Evolutionary conservation across 2,797 vertebrate species (phyloP), one percentile per base, ranked within the genome.

Genomic region (Sparidentex hasta): DNA sequence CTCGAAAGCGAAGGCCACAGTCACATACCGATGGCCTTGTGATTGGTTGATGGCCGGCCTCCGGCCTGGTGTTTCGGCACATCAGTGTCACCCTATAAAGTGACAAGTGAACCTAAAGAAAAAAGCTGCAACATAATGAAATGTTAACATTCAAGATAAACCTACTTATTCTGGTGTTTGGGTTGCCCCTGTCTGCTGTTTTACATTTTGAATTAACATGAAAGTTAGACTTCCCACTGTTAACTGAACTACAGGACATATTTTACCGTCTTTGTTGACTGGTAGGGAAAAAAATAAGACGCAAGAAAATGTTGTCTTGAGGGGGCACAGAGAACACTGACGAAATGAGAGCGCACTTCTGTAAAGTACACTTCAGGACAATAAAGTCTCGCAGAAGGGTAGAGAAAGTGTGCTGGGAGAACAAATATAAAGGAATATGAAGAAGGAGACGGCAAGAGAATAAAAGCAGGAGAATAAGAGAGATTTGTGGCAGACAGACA

Each of bases 311-410:
- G 5, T 7, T 2, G 17, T 18, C 33, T 38, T 38, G 33, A 38
- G 18, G 7, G 33, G 20, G 21, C 23, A 7, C 8, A 16, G 0
- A 2, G 2, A 79, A 27, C 51, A 33, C 8, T 3, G 20, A 23
- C 21, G 41, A 71, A 65, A 69, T 38, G 51, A 71, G 44, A 52
- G 13, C 20, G 21, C 14, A 11, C 11, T 44, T 75, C 23, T 46
- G 17, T 55, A 65, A 76, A 58, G 46, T n/a, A 3, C 17, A 57
- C 18, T 77, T 62, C 62, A 68, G 25, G 2, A 44, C 25, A 48
- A 43, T 27, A 38, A 58, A 29, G 43, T 43, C 21, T 17, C 47
- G 47, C 51, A 33, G 25, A 33, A 43, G 21, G 0, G 8, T 2
- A 56, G 33, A 11, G 20, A 44, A 41, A 21, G 9, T 17, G 18